A percentile compares a stretch with the other conserved stretches of the same genome.
phyloP scores from a whole-genome alignment of 92 coral and sea anemone genomes.

The Epizoanthus fatuus region DNA sequence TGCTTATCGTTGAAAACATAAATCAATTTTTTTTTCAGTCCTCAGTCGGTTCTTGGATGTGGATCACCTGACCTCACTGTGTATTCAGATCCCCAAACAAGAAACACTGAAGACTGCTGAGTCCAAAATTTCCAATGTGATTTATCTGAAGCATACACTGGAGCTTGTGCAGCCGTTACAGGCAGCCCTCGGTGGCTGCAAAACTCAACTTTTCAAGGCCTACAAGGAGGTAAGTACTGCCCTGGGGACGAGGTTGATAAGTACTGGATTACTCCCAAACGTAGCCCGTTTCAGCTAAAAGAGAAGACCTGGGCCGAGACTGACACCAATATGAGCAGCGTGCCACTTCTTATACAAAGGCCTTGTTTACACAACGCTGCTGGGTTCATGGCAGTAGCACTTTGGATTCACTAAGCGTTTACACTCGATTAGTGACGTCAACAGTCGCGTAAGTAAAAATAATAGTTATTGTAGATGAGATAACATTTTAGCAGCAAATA shows the following conservation, averaged over 20 bases:
- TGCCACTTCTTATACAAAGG: background rate
- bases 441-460: too few relatives aligned
- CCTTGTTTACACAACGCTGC: too few relatives aligned
- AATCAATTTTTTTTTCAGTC: constrained; percentile 58
- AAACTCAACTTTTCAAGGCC: constrained; percentile 88
- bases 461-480: too few relatives aligned
- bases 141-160: constrained; percentile 92
- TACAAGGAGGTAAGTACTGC: constrained; percentile 79
- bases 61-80: constrained; percentile 96
- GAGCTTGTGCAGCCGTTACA: constrained; percentile 94
- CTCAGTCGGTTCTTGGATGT: constrained; percentile 93
- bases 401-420: too few relatives aligned
- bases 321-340: background rate
- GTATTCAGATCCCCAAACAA: constrained; percentile 96
- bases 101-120: constrained; percentile 99
- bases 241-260: background rate
- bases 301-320: background rate
- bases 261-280: too few relatives aligned
- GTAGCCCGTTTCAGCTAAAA: too few relatives aligned
- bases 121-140: constrained; percentile 92
- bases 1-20: background rate
- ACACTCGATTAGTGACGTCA: too few relatives aligned
- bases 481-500: too few relatives aligned
- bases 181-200: constrained; percentile 79
- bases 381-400: too few relatives aligned